phyloP scores from a whole-genome alignment of 1,140 invertebrate genomes.

The Drosophila cardini region DNA sequence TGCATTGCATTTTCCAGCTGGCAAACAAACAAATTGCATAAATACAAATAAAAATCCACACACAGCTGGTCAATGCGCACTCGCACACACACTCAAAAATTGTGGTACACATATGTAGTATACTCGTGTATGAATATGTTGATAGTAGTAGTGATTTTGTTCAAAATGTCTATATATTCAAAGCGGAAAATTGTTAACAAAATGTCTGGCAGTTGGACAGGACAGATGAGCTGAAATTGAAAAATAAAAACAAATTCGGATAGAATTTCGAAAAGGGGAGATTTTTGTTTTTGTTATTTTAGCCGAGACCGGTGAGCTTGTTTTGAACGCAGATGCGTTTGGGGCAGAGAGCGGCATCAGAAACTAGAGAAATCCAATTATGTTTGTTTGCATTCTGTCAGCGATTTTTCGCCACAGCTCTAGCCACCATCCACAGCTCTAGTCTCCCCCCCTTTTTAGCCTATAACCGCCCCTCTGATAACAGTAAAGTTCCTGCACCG shows the following conservation, averaged over 20 bases:
- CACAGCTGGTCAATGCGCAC: constrained; percentile 34
- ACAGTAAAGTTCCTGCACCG: constrained; percentile 21
- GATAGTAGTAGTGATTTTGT: constrained; percentile 69
- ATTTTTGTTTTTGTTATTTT: background rate
- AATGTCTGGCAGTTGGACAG: constrained; percentile 39
- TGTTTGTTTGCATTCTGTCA: constrained; percentile 83
- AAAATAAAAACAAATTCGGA: constrained; percentile 78
- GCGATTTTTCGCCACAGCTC: constrained; percentile 70
- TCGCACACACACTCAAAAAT: constrained; percentile 41
- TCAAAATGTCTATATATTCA: constrained; percentile 82
- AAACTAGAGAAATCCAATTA: constrained; percentile 83
- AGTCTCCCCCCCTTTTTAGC: too few relatives aligned
- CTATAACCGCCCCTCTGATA: background rate
- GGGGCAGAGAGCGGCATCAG: constrained; percentile 30
- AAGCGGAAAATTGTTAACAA: constrained; percentile 77
- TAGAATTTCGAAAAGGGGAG: constrained; percentile 12
- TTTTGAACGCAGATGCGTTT: constrained; percentile 20
- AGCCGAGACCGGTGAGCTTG: constrained; percentile 23
- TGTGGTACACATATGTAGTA: constrained; percentile 1
- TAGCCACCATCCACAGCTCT: background rate
- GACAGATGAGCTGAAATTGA: constrained; percentile 69
- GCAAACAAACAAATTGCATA: constrained; percentile 82
- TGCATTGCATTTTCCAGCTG: constrained; percentile 79
- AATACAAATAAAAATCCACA: constrained; percentile 78
- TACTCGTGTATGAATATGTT: constrained; percentile 46